Conservation (phyloP, 2,888 invertebrate species). For the Pyralis farinalis region DNA sequence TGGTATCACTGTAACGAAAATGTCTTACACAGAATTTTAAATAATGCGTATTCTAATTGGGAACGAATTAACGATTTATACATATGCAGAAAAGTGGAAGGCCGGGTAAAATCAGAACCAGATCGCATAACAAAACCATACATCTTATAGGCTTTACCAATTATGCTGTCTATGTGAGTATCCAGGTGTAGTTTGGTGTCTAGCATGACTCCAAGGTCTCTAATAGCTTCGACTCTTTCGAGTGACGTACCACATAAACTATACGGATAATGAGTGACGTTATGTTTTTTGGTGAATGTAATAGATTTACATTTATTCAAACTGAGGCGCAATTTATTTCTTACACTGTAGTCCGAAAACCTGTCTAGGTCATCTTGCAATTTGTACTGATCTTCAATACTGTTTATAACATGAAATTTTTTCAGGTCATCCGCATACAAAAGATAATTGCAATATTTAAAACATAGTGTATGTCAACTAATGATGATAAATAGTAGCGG, state of each 20-base stretch:
- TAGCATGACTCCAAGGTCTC: slow-evolving; percentile 15
- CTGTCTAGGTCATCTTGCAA: too few species aligned
- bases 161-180: slow-evolving; percentile 13
- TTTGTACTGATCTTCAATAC: too few species aligned
- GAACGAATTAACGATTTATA: slow-evolving; percentile 13
- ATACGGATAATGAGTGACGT: too few species aligned
- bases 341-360: too few species aligned
- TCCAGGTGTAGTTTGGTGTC: slow-evolving; percentile 13
- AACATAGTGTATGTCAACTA: slow-evolving; percentile 1
- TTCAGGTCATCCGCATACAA: background rate
- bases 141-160: slow-evolving; percentile 16
- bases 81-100: slow-evolving; percentile 9
- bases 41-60: slow-evolving; percentile 17
- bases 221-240: background rate
- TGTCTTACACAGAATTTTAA: too few species aligned
- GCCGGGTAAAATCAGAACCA: slow-evolving; percentile 7
- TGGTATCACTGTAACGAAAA: too few species aligned
- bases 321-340: too few species aligned
- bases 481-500: slow-evolving; percentile 13
- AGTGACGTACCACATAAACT: too few species aligned
- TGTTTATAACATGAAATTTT: too few species aligned
- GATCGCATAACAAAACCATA: slow-evolving; percentile 17
- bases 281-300: too few species aligned
- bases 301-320: too few species aligned
- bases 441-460: background rate